Percentiles rank a stretch among this genome's conserved stretches.
These are phyloP conservation scores for Columba livia DNA, from an alignment of 2,113 vertebrate genomes.

Conservation along the genomic window DNA sequence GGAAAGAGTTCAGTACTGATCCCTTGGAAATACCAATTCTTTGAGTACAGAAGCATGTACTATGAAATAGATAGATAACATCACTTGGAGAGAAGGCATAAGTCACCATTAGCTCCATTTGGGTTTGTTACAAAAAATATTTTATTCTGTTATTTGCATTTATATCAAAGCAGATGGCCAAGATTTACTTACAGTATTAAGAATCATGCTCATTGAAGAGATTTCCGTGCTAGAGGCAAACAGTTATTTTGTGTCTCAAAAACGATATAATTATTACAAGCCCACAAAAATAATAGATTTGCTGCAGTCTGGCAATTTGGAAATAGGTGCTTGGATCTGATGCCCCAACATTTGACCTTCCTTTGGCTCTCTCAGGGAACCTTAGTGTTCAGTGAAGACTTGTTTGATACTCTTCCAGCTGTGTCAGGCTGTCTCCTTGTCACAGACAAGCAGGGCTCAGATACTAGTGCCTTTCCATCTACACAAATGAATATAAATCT, in stretches of 20 bases:
- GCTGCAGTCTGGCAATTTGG: background rate
- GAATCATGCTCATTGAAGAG: background rate
- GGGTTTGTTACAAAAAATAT: background rate
- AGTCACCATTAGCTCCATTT: background rate
- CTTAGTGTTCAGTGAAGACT: background rate
- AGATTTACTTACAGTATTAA: background rate
- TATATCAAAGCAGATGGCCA: background rate
- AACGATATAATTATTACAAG: background rate
- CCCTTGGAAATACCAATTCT: background rate
- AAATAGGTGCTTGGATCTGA: background rate
- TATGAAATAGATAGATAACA: background rate
- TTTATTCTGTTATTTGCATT: background rate
- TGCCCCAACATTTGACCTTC: background rate
- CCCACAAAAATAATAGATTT: background rate
- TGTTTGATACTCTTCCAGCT: background rate
- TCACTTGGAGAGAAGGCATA: background rate
- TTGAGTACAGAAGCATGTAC: background rate
- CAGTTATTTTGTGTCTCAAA: background rate
- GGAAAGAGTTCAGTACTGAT: background rate
- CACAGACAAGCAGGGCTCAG: background rate
- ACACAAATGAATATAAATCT: background rate
- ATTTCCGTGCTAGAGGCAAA: background rate
- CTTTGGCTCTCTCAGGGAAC: background rate
- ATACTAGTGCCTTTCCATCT: background rate
- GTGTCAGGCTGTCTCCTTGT: background rate